These are phyloP conservation scores for Phania funesta DNA, from an alignment of 2,888 invertebrate genomes.

Conservation along the genomic window DNA sequence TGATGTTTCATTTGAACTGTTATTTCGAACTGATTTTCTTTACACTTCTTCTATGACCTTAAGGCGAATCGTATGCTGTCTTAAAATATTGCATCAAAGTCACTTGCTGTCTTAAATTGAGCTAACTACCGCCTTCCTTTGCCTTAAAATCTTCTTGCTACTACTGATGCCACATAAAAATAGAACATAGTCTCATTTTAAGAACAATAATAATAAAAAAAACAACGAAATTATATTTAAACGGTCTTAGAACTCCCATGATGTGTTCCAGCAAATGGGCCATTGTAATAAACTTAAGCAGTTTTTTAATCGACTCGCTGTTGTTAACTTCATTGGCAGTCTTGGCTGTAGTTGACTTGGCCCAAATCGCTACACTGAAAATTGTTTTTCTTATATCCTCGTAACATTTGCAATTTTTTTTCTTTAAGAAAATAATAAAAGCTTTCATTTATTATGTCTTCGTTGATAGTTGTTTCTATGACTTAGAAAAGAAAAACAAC, in stretches of 20 bases:
- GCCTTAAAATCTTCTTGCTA: not conserved
- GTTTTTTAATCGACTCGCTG: constrained; percentile 19
- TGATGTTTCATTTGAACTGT: not conserved
- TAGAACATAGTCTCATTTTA: constrained; percentile 37
- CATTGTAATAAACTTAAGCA: constrained; percentile 49
- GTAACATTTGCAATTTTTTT: constrained; percentile 20
- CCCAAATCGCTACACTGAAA: constrained; percentile 39
- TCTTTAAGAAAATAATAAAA: constrained; percentile 20
- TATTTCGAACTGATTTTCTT: not conserved
- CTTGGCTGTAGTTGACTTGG: constrained; percentile 49
- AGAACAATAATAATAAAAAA: constrained; percentile 26
- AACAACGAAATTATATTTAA: constrained; percentile 45
- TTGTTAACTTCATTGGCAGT: constrained; percentile 23
- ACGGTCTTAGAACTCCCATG: constrained; percentile 53
- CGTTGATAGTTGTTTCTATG: constrained; percentile 49
- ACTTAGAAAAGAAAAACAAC: constrained; percentile 10
- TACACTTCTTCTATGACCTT: constrained; percentile 47
- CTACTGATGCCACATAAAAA: constrained; percentile 16
- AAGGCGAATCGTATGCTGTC: constrained; percentile 56
- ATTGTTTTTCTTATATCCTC: constrained; percentile 6
- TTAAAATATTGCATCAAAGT: not conserved
- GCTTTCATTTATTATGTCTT: constrained; percentile 21
- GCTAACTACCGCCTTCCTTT: not conserved
- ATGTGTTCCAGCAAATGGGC: constrained; percentile 45
- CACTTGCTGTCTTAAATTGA: constrained; percentile 25